phyloP scores from a whole-genome alignment of 2,113 vertebrate genomes.

The Onychorhynchus coronatus region DNA sequence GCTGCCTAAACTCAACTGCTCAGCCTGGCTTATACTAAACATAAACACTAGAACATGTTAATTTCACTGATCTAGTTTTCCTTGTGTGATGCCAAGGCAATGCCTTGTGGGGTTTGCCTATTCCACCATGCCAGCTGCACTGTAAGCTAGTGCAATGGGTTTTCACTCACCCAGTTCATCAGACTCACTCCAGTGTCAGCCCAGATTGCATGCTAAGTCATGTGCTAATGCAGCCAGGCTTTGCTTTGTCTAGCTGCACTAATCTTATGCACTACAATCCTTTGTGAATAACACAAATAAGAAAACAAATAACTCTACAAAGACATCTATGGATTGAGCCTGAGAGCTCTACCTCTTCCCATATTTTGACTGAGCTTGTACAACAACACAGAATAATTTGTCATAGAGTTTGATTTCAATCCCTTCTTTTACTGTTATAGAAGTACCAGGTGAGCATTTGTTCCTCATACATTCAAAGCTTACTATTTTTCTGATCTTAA shows the following conservation, averaged over 20 bases:
- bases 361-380: neutral
- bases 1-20: neutral
- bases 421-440: neutral
- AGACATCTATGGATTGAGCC: neutral
- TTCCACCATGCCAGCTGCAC: neutral
- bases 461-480: neutral
- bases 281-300: conserved; percentile 8
- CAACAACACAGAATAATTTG: neutral
- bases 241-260: conserved; percentile 21
- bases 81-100: neutral
- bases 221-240: neutral
- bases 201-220: neutral
- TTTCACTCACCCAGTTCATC: neutral
- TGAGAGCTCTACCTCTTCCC: neutral
- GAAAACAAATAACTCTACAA: neutral
- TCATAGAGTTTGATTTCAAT: conserved; percentile 1
- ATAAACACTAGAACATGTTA: neutral
- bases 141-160: neutral
- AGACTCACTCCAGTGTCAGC: neutral
- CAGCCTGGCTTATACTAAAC: neutral
- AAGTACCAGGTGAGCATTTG: neutral
- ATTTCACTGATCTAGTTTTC: neutral
- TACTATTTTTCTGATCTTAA: conserved; percentile 3
- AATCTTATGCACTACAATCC: neutral
- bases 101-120: neutral